These are phyloP conservation scores for Sardina pilchardus DNA, from an alignment of 2,113 vertebrate species.

Conservation along the genomic window DNA sequence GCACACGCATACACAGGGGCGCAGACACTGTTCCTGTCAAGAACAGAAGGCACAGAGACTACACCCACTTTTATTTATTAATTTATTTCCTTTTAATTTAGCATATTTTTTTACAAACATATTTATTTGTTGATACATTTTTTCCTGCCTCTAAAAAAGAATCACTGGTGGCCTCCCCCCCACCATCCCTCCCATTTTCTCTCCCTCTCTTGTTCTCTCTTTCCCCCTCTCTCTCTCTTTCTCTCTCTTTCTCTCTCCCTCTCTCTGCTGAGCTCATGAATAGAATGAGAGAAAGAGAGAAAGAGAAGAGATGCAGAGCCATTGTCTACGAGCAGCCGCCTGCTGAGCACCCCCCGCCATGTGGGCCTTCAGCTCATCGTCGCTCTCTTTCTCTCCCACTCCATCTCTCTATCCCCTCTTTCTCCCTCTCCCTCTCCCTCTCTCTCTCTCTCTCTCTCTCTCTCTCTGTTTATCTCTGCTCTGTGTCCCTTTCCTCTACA, in stretches of 20 bases:
- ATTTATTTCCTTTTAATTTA: constrained; percentile 25
- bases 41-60: constrained; percentile 30
- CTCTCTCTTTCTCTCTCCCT: neutral
- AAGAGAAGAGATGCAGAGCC: constrained; percentile 31
- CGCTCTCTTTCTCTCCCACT: neutral
- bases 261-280: neutral
- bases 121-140: constrained; percentile 10
- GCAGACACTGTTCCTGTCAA: constrained; percentile 22
- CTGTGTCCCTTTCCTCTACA: constrained; percentile 1
- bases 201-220: neutral
- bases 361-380: neutral
- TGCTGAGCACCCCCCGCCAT: neutral
- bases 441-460: neutral
- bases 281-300: constrained; percentile 47
- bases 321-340: neutral
- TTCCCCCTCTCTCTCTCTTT: neutral
- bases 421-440: neutral
- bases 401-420: neutral
- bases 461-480: constrained; percentile 5
- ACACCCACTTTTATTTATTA: constrained; percentile 32
- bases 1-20: constrained; percentile 58
- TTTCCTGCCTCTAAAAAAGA: constrained; percentile 1
- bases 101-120: constrained; percentile 16
- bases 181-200: neutral
- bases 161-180: neutral